Base-by-base conservation (phyloP, 2,797 vertebrate species). In the Microchirus variegatus region DNA sequence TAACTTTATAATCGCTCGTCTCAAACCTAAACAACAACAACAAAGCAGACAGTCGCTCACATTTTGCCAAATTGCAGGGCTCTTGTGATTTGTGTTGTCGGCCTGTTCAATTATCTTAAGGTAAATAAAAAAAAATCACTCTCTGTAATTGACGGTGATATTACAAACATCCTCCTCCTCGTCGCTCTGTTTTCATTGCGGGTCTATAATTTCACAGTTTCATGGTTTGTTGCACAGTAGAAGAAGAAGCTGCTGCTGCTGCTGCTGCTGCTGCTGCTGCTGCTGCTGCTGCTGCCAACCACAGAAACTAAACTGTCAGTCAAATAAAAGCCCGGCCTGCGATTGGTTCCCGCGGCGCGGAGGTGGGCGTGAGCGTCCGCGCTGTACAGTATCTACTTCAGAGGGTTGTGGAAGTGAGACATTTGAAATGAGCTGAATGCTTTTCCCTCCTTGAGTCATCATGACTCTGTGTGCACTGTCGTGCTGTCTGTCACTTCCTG, bases 191-290 rank as follows among this genome's bases (percentile, higher is more conserved):
- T 87, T 78, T 85, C 72, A 84, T 75, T 68, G 70, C 54, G 42
- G 56, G 62, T 56, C 74, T 81, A 52, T 76, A 70, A 85, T 85
- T 85, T 80, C 69, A 83, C 82, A 82, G 71, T 80, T n/a, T n/a
- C n/a, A n/a, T 75, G 59, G 64, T 82, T 83, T 70, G 64, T 75
- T 80, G 42, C 47, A 77, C 63, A 77, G 74, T 63, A 76, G 79
- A 82, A n/a, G n/a, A n/a, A n/a, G n/a, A n/a, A n/a, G n/a, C n/a
- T n/a, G n/a, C n/a, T n/a, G n/a, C n/a, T n/a, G n/a, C n/a, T n/a
- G n/a, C n/a, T n/a, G n/a, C n/a, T n/a, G n/a, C n/a, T n/a, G n/a
- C n/a, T n/a, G n/a, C n/a, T n/a, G n/a, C n/a, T n/a, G n/a, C n/a
- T n/a, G n/a, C n/a, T n/a, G n/a, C n/a, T n/a, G n/a, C n/a, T n/a